phyloP scores from a whole-genome alignment of 2,797 vertebrate genomes.

The Todus mexicanus region DNA sequence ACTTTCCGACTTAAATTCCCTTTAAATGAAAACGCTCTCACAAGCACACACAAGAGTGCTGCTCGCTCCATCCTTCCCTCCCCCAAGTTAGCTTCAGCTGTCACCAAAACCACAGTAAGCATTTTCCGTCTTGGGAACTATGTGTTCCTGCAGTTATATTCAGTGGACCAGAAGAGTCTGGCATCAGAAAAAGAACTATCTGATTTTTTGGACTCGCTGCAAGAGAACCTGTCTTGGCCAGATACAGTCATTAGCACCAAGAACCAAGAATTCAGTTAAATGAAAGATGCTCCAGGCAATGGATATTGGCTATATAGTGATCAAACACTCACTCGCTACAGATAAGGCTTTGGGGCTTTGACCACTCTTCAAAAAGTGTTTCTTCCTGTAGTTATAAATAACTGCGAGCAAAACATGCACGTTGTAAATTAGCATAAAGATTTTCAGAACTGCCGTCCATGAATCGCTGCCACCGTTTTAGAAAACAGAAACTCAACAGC shows the following conservation, averaged over 20 bases:
- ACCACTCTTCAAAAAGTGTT: not conserved
- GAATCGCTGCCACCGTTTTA: not conserved
- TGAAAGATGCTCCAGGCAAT: not conserved
- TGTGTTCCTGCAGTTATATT: slow-evolving; percentile 36
- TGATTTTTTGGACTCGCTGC: slow-evolving; percentile 43
- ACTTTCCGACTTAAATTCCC: slow-evolving; percentile 11
- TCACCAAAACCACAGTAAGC: slow-evolving; percentile 51
- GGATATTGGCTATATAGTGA: not conserved
- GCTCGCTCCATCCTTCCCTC: not conserved
- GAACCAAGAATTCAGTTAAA: not conserved
- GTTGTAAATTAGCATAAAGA: not conserved
- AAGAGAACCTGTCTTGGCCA: slow-evolving; percentile 26
- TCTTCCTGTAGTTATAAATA: not conserved
- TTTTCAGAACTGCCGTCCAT: not conserved
- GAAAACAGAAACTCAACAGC: too few relatives aligned
- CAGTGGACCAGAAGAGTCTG: slow-evolving; percentile 53
- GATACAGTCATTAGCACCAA: not conserved
- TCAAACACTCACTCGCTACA: not conserved
- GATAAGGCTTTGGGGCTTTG: not conserved
- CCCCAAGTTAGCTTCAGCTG: slow-evolving; percentile 38
- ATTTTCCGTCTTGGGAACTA: slow-evolving; percentile 55
- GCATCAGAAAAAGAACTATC: not conserved
- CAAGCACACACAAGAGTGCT: not conserved
- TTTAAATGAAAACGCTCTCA: not conserved
- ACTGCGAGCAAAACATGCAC: not conserved